Percentiles rank a stretch among this genome's conserved stretches.
These are phyloP conservation scores for Pelodiscus sinensis DNA, from an alignment of 2,113 vertebrate genomes.

Conservation along the genomic window DNA sequence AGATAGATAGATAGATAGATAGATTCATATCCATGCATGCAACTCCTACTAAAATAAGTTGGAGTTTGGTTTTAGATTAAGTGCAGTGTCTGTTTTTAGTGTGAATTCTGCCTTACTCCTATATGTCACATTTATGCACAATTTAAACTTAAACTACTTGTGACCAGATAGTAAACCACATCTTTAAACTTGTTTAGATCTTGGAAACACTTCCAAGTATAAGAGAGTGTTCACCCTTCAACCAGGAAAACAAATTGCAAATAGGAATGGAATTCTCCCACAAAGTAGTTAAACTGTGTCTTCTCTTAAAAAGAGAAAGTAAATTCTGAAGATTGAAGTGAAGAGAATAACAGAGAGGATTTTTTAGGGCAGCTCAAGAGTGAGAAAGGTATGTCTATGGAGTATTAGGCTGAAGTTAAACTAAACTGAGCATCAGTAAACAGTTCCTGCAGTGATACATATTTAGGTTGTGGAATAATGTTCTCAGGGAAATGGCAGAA, in stretches of 20 bases:
- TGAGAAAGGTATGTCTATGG: neutral
- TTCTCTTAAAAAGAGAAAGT: slow-evolving; percentile 63
- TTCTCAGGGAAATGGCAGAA: neutral
- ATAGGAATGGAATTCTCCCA: slow-evolving; percentile 65
- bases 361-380: neutral
- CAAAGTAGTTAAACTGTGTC: slow-evolving; percentile 16
- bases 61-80: slow-evolving; percentile 1
- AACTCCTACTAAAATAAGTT: neutral
- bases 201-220: slow-evolving; percentile 71
- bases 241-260: slow-evolving; percentile 60
- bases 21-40: neutral
- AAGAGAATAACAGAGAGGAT: neutral
- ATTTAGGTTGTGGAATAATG: neutral
- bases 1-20: neutral
- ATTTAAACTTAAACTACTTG: slow-evolving; percentile 50
- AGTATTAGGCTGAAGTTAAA: neutral
- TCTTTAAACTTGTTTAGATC: slow-evolving; percentile 47
- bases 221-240: slow-evolving; percentile 52
- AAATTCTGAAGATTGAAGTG: slow-evolving; percentile 53
- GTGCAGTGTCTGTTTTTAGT: neutral
- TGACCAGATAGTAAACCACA: neutral
- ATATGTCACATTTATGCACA: neutral
- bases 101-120: neutral
- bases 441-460: neutral
- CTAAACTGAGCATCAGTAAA: neutral